Percentiles rank a stretch among this genome's conserved stretches.
Conservation (phyloP, 2,113 vertebrate genomes). For the Thunnus thynnus region DNA sequence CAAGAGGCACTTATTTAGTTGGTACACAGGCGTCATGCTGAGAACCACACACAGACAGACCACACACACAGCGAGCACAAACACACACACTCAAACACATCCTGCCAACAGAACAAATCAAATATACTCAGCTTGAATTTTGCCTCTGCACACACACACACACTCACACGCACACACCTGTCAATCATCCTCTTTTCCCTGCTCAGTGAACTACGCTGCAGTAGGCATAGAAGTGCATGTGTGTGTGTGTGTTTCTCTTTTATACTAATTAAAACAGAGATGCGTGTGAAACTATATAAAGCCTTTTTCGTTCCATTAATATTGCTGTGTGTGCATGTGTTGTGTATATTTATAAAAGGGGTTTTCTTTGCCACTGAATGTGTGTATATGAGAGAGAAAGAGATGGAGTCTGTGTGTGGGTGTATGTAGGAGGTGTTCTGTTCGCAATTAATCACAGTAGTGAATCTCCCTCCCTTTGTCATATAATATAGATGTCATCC, state of each 20-base stretch:
- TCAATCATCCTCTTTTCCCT: constrained; percentile 61
- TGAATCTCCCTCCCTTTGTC: constrained; percentile 53
- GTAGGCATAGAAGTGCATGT: not conserved
- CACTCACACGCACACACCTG: constrained; percentile 43
- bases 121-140: constrained; percentile 67
- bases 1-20: constrained; percentile 71
- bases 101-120: constrained; percentile 67
- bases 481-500: constrained; percentile 65
- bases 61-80: constrained; percentile 67
- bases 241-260: constrained; percentile 16
- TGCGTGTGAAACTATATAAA: constrained; percentile 58
- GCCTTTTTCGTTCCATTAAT: constrained; percentile 51
- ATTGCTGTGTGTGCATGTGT: constrained; percentile 22
- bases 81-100: constrained; percentile 46
- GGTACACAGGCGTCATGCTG: constrained; percentile 62
- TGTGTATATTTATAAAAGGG: constrained; percentile 37
- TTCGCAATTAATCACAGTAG: constrained; percentile 62
- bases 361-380: not conserved
- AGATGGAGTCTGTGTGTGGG: constrained; percentile 19
- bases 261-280: constrained; percentile 65
- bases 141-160: constrained; percentile 34
- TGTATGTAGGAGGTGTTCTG: constrained; percentile 54
- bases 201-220: not conserved
- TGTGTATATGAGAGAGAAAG: constrained; percentile 3
- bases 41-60: constrained; percentile 71